Evolutionary conservation across 2,797 vertebrate genomes (phyloP), one percentile per base, ranked within the genome.

Genomic region (Cygnus olor): DNA sequence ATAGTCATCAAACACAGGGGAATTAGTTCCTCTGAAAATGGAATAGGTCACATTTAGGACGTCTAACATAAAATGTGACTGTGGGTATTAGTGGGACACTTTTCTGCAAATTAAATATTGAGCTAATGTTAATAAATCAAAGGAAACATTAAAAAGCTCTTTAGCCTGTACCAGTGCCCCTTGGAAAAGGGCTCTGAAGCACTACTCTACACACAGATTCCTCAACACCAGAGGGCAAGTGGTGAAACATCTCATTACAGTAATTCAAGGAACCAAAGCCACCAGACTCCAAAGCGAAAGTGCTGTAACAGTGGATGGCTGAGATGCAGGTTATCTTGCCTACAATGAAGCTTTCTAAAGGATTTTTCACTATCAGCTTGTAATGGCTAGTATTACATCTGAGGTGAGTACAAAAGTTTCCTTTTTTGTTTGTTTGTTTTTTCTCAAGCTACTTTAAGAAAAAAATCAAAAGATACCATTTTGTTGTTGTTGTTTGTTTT

Each of bases 61-160:
- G 14, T 86, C 53, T 90, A 72, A 81, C n/a, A 20, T 72, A 76
- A 79, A 93, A 85, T 79, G 61, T 71, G 44, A 64, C 76, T 38
- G 27, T 53, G 4, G 10, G 16, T 92, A 70, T 86, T 92, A 88
- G 93, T 53, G 47, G 51, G 56, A 2, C 14, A 69, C 58, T 72
- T 78, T 71, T 72, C 80, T 86, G 58, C 68, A 86, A 86, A 86
- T 90, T 88, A 81, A 94, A 95, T 90, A 20, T 42, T 6, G 14
- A 85, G 3, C 17, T 76, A 80, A 61, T 54, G 27, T 69, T 88
- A 94, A 86, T 93, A 91, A 93, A 94, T 94, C 32, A 93, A 76
- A 95, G 45, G 88, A 94, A 79, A 86, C 47, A 51, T 56, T 90
- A 72, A 93, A 90, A 91, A 58, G 36, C 30, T 95, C 73, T 88